These are phyloP conservation scores for Malurus elegans DNA, from an alignment of 2,113 vertebrate species.

Conservation along the genomic window DNA sequence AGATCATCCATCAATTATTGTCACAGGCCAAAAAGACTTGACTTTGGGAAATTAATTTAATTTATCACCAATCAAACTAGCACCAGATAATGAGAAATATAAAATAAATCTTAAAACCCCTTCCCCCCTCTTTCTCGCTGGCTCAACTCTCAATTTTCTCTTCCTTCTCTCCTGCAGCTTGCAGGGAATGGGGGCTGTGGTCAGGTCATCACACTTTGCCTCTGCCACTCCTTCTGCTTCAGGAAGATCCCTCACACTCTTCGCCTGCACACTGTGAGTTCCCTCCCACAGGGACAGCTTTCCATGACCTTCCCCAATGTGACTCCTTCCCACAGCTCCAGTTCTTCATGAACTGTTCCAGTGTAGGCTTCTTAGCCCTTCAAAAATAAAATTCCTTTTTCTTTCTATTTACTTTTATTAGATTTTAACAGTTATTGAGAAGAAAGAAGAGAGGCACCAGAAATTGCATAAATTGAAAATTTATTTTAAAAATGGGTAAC, in stretches of 20 bases:
- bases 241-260: background rate
- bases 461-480: background rate
- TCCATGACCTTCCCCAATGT: background rate
- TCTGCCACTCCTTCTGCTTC: background rate
- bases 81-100: background rate
- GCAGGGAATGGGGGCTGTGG: background rate
- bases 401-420: background rate
- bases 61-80: background rate
- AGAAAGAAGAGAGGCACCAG: rapidly evolving
- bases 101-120: background rate
- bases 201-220: background rate
- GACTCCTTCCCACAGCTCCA: background rate
- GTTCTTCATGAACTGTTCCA: background rate
- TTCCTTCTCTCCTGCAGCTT: background rate
- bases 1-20: background rate
- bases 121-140: background rate
- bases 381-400: background rate
- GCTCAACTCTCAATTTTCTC: background rate
- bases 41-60: background rate
- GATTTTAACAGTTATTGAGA: background rate
- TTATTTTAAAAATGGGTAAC: background rate
- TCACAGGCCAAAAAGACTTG: background rate
- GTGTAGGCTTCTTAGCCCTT: background rate
- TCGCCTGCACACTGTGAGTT: rapidly evolving
- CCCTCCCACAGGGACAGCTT: background rate